Evolutionary conservation across 2,113 vertebrate species (phyloP), one percentile per base, ranked within the genome.

Genomic region (Pagrus major): DNA sequence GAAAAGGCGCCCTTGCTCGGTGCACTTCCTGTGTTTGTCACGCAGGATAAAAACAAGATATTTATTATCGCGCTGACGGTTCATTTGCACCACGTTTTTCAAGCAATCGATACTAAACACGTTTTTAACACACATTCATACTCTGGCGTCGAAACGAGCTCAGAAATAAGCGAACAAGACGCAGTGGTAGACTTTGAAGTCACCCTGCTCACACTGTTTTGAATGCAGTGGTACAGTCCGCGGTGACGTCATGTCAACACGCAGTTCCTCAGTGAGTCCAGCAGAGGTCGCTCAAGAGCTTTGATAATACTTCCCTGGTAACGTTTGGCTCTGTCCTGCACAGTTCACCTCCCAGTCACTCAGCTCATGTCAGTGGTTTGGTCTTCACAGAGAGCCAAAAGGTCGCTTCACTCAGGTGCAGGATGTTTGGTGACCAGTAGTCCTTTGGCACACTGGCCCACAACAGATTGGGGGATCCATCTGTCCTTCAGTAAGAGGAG

Each of bases 1-100:
- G 89, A 92, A 93, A 90, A 89, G 78, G 89, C 91, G 93, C 93
- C n/a, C 70, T 86, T 42, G 76, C 35, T 11, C 21, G 2, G 9
- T 29, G 23, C 42, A 44, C 46, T 83, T 87, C 73, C 80, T 47
- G 68, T 8, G 7, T n/a, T 29, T 12, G 25, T 61, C 35, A 15
- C 20, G 9, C 4, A 8, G 31, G 41, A 0, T 20, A 9, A 70
- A n/a, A n/a, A 44, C 8, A 37, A 3, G 0, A 16, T 3, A 9
- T 41, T 21, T 11, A 16, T 46, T 65, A 9, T 46, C 3, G 0
- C 2, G 1, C 8, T 12, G 3, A 33, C 2, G 27, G 9, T 5
- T 78, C 2, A 9, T 75, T 61, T 61, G 1, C 2, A n/a, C 4
- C 0, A 0, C 11, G 1, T 1, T 18, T 31, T 20, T 6, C 0